Base-by-base conservation (phyloP, 2,113 vertebrate genomes). In the Nannobrachium achirus region DNA sequence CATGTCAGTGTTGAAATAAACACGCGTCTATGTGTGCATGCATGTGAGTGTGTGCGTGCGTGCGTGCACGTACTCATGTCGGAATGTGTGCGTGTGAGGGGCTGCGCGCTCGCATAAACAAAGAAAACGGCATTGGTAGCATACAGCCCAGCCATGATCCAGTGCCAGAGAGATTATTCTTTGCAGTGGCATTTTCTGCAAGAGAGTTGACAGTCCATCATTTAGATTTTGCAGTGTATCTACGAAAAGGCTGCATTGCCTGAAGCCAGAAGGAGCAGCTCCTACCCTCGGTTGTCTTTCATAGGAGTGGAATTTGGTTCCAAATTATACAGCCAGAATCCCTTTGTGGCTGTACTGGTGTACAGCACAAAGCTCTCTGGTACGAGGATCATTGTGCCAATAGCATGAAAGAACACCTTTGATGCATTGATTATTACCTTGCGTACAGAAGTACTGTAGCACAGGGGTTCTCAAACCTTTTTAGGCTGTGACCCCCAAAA, bases 141-240 rank as follows among this genome's bases (percentile, higher is more conserved):
- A 85, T 85, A 89, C 83, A 90, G 85, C 80, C 25, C 77, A 87
- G 75, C 82, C 83, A 83, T 89, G 90, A 92, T 92, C 86, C 84
- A 88, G 84, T 91, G 90, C 85, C 90, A 92, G 85, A 92, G 85
- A 92, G 89, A 93, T 92, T 89, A 92, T 89, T 92, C 89, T 91
- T 88, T 89, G 87, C 88, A 86, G 77, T 86, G 89, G 87, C 86
- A 85, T 92, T 89, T n/a, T 86, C 91, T 89, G 84, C 82, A 87
- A 76, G 79, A 90, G 87, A 89, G 84, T 81, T 92, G 92, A 93
- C 92, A 93, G 91, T 90, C 86, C 89, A 92, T 92, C 91, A 93
- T 91, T 92, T 90, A 88, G 89, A 92, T 91, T 91, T 91, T 89
- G 85, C 87, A 90, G 91, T 87, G 89, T 78, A 91, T 91, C 86